Percentiles rank a stretch among this genome's conserved stretches.
These are phyloP conservation scores for Balaenoptera acutorostrata DNA, from an alignment of 2,113 vertebrate genomes.

Conservation along the genomic window DNA sequence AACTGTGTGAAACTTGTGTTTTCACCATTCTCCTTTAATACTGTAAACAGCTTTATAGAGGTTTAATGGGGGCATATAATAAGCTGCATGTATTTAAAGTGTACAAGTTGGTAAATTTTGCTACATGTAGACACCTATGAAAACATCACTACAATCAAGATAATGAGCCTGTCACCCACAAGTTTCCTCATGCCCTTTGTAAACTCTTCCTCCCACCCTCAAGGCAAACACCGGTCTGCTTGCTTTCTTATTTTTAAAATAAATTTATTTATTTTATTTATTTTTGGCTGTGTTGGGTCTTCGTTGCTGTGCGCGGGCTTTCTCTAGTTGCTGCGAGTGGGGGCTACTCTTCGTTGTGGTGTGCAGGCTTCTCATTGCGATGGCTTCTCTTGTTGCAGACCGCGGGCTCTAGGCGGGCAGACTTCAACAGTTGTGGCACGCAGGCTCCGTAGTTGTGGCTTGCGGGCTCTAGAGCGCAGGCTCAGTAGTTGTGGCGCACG, in stretches of 20 bases:
- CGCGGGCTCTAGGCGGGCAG: too few species aligned
- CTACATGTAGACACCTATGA: background rate
- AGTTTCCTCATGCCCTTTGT: background rate
- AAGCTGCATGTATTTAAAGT: background rate
- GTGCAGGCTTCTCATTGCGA: too few species aligned
- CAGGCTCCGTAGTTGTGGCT: too few species aligned
- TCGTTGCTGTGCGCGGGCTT: too few species aligned
- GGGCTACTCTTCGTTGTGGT: too few species aligned
- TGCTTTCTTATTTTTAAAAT: background rate
- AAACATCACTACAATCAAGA: background rate
- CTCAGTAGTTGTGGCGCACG: too few species aligned
- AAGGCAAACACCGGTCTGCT: background rate
- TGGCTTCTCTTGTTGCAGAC: too few species aligned
- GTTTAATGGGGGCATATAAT: background rate
- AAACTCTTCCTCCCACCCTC: background rate
- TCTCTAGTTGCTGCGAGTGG: too few species aligned
- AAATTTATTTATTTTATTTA: too few species aligned
- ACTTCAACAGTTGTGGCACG: too few species aligned
- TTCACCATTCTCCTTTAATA: background rate
- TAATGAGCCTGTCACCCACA: background rate
- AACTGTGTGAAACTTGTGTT: background rate
- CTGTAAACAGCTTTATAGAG: background rate
- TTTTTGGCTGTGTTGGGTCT: too few species aligned
- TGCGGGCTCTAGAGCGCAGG: too few species aligned
- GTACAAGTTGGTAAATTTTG: background rate